phyloP scores from a whole-genome alignment of 2,797 vertebrate genomes.

The Melanogrammus aeglefinus region DNA sequence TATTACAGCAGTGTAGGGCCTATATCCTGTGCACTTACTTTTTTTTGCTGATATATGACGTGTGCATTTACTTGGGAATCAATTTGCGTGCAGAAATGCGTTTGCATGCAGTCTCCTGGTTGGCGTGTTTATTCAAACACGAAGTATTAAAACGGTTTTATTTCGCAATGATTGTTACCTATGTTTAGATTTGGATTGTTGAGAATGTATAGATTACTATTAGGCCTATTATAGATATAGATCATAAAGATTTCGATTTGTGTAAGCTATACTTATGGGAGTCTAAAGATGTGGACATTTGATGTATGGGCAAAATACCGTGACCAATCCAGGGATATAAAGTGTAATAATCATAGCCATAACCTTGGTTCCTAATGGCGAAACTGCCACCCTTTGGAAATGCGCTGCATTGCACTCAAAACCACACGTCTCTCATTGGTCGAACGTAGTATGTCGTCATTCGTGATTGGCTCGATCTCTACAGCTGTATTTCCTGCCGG shows the following conservation, averaged over 20 bases:
- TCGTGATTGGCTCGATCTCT: conserved; percentile 32
- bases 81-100: neutral
- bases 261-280: neutral
- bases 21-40: neutral
- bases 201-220: neutral
- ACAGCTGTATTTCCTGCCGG: conserved; percentile 20
- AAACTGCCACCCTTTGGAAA: conserved; percentile 6
- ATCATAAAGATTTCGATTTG: neutral
- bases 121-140: neutral
- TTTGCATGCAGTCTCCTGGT: neutral
- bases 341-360: neutral
- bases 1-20: neutral
- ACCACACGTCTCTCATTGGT: conserved; percentile 28
- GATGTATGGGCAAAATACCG: neutral
- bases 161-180: neutral
- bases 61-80: neutral
- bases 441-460: conserved; percentile 7
- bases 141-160: neutral
- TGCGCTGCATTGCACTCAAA: neutral
- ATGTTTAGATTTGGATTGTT: neutral
- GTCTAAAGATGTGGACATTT: neutral
- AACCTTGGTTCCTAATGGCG: neutral
- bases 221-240: neutral
- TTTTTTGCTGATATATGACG: too few relatives aligned
- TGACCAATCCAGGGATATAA: too few relatives aligned